Evolutionary conservation across 2,797 vertebrate genomes (phyloP), one percentile per base, ranked within the genome.

Genomic region (Myripristis murdjan): DNA sequence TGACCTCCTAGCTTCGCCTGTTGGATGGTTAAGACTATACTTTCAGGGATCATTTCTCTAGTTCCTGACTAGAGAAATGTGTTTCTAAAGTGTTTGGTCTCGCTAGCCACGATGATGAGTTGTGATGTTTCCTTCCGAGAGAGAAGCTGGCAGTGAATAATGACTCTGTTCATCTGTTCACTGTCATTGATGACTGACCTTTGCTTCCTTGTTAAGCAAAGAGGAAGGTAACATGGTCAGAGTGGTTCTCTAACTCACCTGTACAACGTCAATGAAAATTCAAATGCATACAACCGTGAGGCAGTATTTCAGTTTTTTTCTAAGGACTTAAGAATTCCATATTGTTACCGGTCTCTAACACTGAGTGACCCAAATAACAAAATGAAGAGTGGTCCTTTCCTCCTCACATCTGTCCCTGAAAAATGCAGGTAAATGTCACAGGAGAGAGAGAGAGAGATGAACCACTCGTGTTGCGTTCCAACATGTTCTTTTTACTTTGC

Each of bases 11-110:
- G 6, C 1, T 18, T 15, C 1, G 0, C 0, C 0, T 0, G 0
- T 0, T 0, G 0, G 0, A 0, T 0, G 0, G 0, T 31, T 79
- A 93, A 92, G 89, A 92, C 89, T 93, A 91, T 93, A 92, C 93
- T 93, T 91, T 92, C 91, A 93, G 90, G 91, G 91, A 92, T 93
- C 88, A 93, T 93, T 94, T 93, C 90, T 94, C 91, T 92, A 94
- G 91, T 91, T 33, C 0, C 0, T 81, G 0, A 92, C 87, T 90
- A 68, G 77, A 76, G 92, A 85, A 91, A 86, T 92, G 88, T 75
- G 78, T 85, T 90, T 90, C 87, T 74, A 91, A 90, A 81, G 60
- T 88, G 90, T 18, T 12, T 23, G 52, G 92, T 89, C 85, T 90
- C 79, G 28, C 78, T 66, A 90, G 35, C 90, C 88, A 92, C 72